A percentile compares a stretch with the other conserved stretches of the same genome.
Evolutionary conservation across 1,140 invertebrate species (phyloP).

Genomic region (Drosophila bifasciata): DNA sequence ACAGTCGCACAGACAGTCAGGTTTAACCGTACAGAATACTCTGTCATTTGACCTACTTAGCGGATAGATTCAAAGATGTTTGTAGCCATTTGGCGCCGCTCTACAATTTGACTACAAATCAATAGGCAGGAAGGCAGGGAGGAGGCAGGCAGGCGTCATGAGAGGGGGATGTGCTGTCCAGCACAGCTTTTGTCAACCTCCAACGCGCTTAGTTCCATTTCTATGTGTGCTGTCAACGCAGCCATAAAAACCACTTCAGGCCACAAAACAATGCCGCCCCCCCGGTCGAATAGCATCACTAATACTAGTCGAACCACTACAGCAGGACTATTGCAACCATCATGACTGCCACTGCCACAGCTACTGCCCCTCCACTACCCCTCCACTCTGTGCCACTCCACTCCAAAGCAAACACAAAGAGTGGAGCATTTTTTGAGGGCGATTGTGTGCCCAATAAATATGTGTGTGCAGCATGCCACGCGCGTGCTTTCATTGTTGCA

Average conservation of each 20-base stretch:
- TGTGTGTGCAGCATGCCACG: conserved; percentile 59
- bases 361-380: background rate
- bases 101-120: conserved; percentile 73
- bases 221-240: conserved; percentile 56
- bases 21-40: background rate
- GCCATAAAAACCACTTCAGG: conserved; percentile 64
- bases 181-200: conserved; percentile 20
- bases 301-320: conserved; percentile 1
- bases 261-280: conserved; percentile 41
- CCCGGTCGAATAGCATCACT: conserved; percentile 19
- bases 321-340: background rate
- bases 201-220: conserved; percentile 2
- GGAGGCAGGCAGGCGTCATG: background rate
- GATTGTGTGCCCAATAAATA: conserved; percentile 41
- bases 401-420: conserved; percentile 8
- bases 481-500: conserved; percentile 57
- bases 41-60: conserved; percentile 39
- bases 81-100: conserved; percentile 40
- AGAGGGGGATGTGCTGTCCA: conserved; percentile 2
- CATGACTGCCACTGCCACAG: background rate
- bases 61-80: conserved; percentile 18
- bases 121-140: too few relatives aligned
- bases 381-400: background rate
- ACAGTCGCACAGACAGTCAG: background rate
- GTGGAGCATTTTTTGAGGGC: conserved; percentile 27